Evolutionary conservation across 2,797 vertebrate genomes (phyloP).

Genomic region (Syngnathus acus): DNA sequence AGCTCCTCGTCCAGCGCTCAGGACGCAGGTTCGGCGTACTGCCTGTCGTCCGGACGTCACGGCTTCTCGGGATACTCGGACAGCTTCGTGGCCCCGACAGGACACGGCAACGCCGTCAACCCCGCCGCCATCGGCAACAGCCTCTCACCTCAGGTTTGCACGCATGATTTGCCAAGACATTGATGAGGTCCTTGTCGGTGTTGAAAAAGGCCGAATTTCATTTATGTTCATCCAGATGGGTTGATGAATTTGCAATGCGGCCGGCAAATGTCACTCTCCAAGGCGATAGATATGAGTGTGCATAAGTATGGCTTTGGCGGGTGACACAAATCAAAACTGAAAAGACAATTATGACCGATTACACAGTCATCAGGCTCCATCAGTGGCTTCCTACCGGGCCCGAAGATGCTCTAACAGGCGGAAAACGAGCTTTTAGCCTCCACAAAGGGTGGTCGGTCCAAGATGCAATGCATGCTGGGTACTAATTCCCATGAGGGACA

Average conservation of each 20-base stretch:
- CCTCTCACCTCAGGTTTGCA: constrained; percentile 91
- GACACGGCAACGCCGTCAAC: constrained; percentile 87
- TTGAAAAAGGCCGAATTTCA: constrained; percentile 45
- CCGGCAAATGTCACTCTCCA: constrained; percentile 49
- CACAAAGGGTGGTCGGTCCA: constrained; percentile 76
- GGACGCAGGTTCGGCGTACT: constrained; percentile 85
- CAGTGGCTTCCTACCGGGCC: constrained; percentile 76
- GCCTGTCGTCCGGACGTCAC: constrained; percentile 85
- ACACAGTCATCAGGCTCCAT: constrained; percentile 98
- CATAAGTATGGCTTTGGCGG: constrained; percentile 57
- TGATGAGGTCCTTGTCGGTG: constrained; percentile 56
- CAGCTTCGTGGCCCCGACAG: constrained; percentile 84
- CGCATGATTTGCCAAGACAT: constrained; percentile 38
- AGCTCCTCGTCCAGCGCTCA: constrained; percentile 78
- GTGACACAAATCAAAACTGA: constrained; percentile 99
- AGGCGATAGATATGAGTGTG: constrained; percentile 33
- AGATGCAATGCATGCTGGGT: constrained; percentile 65
- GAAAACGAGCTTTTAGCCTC: constrained; percentile 99
- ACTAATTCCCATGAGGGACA: constrained; percentile 61
- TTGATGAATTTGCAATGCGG: constrained; percentile 59
- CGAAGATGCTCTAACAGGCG: constrained; percentile 94
- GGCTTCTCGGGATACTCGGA: constrained; percentile 97
- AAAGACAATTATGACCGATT: constrained; percentile 99
- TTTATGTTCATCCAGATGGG: constrained; percentile 54
- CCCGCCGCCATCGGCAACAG: constrained; percentile 86